These are phyloP conservation scores for Rhagophthalmus giganteus DNA, from an alignment of 2,888 invertebrate species.

Conservation along the genomic window DNA sequence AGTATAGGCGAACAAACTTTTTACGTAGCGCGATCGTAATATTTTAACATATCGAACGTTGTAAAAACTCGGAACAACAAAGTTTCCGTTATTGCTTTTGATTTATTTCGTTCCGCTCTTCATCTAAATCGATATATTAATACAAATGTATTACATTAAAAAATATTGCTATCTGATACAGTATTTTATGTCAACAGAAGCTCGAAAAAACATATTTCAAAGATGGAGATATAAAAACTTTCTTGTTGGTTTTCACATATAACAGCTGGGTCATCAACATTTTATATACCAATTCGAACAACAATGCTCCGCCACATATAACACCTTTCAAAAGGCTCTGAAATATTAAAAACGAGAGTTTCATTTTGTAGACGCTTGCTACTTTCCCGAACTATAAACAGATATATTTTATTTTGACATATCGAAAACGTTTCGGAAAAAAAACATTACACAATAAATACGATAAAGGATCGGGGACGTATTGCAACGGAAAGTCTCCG, in stretches of 20 bases:
- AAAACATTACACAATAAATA: no score
- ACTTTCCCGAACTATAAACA: slow-evolving; percentile 22
- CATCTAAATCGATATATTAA: slow-evolving; percentile 13
- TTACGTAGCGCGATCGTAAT: no score
- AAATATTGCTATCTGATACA: slow-evolving; percentile 21
- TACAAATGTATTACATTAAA: slow-evolving; percentile 17
- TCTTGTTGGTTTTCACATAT: slow-evolving; percentile 18
- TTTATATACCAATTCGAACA: slow-evolving; percentile 25
- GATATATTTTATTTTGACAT: slow-evolving; percentile 24
- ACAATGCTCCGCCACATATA: slow-evolving; percentile 25
- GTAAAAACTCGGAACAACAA: no score
- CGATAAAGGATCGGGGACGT: neutral
- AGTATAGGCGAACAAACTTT: no score
- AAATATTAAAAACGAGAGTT: slow-evolving; percentile 25
- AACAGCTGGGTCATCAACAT: slow-evolving; percentile 29
- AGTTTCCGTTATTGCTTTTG: neutral
- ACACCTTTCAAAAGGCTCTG: slow-evolving; percentile 27
- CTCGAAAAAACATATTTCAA: slow-evolving; percentile 20
- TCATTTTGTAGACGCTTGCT: slow-evolving; percentile 25
- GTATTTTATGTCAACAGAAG: slow-evolving; percentile 24
- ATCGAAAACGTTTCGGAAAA: slow-evolving; percentile 7
- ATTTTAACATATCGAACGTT: no score
- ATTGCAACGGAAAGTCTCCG: neutral
- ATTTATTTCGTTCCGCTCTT: neutral
- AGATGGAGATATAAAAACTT: slow-evolving; percentile 25